Percentiles rank a stretch among this genome's conserved stretches.
Evolutionary conservation across 1,140 invertebrate species (phyloP).

Genomic region (Meloidogyne exigua): DNA sequence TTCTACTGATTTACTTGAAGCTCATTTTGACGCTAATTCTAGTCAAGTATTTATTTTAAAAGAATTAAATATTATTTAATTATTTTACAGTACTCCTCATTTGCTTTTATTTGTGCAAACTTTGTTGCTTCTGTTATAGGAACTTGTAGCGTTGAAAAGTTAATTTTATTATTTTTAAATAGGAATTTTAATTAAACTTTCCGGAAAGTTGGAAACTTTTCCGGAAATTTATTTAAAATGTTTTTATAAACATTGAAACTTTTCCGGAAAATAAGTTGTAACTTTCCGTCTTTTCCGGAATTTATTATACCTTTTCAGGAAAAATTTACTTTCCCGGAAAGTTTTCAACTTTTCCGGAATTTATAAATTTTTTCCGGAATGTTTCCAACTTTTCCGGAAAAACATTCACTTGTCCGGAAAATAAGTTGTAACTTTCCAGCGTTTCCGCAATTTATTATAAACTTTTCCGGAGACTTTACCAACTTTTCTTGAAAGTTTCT

Average conservation of each 20-base stretch:
- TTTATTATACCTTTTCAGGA: not conserved
- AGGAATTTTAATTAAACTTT: not conserved
- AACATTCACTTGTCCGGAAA: no score
- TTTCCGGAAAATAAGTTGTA: no score
- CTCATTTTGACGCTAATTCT: slow-evolving; percentile 43
- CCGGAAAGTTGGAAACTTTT: not conserved
- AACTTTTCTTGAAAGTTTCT: no score
- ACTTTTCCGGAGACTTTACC: no score
- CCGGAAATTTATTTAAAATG: no score
- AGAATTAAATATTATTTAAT: slow-evolving; percentile 14
- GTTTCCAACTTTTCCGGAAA: not conserved
- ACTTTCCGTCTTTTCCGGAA: not conserved
- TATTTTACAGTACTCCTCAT: slow-evolving; percentile 45
- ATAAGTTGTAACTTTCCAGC: no score
- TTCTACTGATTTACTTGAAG: slow-evolving; percentile 55
- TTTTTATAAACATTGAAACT: no score
- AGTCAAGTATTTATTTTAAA: slow-evolving; percentile 35
- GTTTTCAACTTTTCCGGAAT: no score
- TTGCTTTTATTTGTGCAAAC: slow-evolving; percentile 52
- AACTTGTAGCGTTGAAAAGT: slow-evolving; percentile 45
- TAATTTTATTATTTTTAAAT: not conserved
- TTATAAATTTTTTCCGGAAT: not conserved
- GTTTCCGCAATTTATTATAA: no score
- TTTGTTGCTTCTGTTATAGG: slow-evolving; percentile 49
- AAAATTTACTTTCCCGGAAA: no score